phyloP scores from a whole-genome alignment of 2,797 vertebrate species.

The Naso thynnoides region DNA sequence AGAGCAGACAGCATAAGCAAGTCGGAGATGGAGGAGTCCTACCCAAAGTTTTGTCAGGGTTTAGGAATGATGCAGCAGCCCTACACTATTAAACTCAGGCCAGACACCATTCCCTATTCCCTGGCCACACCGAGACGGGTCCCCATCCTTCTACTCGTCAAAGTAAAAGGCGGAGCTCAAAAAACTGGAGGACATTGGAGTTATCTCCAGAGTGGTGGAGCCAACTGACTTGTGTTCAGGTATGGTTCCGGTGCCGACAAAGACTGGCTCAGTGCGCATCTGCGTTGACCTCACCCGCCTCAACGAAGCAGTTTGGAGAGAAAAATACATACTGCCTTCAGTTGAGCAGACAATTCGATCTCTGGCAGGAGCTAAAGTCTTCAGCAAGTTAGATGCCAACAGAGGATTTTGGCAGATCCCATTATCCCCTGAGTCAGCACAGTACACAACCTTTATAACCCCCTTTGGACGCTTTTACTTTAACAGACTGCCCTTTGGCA shows the following conservation, averaged over 20 bases:
- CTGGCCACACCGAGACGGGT: background rate
- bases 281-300: background rate
- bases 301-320: constrained; percentile 1
- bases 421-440: background rate
- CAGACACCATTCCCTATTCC: background rate
- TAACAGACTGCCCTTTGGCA: background rate
- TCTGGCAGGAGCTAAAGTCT: background rate
- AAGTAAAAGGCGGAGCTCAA: background rate
- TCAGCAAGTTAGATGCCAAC: constrained; percentile 32
- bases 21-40: background rate
- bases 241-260: background rate
- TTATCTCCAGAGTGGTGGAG: constrained; percentile 2
- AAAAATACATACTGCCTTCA: constrained; percentile 6
- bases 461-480: background rate
- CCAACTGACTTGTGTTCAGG: background rate
- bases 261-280: background rate
- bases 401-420: constrained; percentile 20
- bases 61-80: background rate
- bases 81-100: background rate
- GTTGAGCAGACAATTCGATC: constrained; percentile 22
- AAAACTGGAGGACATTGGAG: background rate
- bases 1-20: background rate
- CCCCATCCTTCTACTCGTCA: background rate
- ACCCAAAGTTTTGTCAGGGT: background rate
- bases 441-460: constrained; percentile 21